Conservation (phyloP, 2,113 vertebrate species). For the Lepidothrix coronata region DNA sequence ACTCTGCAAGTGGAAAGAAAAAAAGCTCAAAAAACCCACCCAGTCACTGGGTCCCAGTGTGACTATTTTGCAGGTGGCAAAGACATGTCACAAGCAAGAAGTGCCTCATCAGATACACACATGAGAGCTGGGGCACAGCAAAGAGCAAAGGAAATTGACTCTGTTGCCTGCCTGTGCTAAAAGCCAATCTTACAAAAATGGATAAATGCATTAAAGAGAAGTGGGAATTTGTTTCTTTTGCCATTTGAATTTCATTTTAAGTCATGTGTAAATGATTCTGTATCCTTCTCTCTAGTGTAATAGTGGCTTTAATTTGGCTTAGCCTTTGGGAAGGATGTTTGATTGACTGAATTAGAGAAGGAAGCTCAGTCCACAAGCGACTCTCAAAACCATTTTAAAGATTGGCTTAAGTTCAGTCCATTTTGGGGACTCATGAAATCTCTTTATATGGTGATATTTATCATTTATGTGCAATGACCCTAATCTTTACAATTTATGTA, state of each 20-base stretch:
- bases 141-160: background rate
- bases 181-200: background rate
- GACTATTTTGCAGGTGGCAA: constrained; percentile 9
- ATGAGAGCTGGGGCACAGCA: background rate
- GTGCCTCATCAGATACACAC: background rate
- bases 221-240: background rate
- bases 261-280: background rate
- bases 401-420: background rate
- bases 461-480: background rate
- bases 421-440: background rate
- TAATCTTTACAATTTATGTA: background rate
- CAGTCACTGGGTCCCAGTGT: background rate
- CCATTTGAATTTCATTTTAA: background rate
- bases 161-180: background rate
- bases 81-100: constrained; percentile 18
- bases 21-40: background rate
- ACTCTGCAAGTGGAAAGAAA: background rate
- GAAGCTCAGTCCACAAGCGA: background rate
- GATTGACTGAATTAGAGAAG: background rate
- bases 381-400: constrained; percentile 8
- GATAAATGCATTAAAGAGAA: background rate
- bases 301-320: background rate
- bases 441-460: background rate
- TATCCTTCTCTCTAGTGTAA: background rate
- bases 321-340: constrained; percentile 5